A percentile compares a stretch with the other conserved stretches of the same genome.
Conservation (phyloP, 2,113 vertebrate genomes). For the Vulpes ferrilata region DNA sequence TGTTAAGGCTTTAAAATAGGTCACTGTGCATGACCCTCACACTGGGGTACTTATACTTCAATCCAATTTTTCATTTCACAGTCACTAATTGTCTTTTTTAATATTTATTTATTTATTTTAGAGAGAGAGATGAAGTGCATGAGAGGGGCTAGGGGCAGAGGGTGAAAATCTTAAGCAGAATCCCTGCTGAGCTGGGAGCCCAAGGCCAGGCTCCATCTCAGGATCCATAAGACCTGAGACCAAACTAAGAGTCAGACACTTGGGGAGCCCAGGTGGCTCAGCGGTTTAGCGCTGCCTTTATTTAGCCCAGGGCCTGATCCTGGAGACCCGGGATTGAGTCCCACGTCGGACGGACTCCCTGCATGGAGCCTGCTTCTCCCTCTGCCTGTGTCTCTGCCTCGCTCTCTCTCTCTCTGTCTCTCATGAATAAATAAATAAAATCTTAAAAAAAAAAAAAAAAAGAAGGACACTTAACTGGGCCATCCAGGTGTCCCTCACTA, state of each 20-base stretch:
- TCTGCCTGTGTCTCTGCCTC: too few species aligned
- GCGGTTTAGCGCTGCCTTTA: too few species aligned
- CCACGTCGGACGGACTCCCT: too few species aligned
- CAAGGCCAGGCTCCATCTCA: neutral
- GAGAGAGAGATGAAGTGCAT: fast-evolving
- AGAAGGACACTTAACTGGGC: neutral
- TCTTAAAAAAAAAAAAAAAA: too few species aligned
- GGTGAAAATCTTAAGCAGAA: neutral
- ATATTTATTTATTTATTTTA: neutral
- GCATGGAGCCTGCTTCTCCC: too few species aligned
- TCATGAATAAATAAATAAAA: too few species aligned
- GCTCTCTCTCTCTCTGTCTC: too few species aligned
- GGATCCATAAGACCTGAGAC: neutral
- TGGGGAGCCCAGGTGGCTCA: neutral
- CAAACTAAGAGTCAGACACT: neutral
- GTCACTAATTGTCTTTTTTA: neutral
- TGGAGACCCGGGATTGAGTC: too few species aligned
- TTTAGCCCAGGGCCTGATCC: too few species aligned
- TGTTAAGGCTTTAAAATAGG: neutral
- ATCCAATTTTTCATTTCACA: neutral
- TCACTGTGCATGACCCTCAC: neutral
- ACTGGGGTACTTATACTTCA: neutral
- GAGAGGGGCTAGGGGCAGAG: neutral
- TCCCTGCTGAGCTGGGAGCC: neutral
- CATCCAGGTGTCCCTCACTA: neutral